These are phyloP conservation scores for Hemaris fuciformis DNA, from an alignment of 2,888 invertebrate species.

Conservation along the genomic window DNA sequence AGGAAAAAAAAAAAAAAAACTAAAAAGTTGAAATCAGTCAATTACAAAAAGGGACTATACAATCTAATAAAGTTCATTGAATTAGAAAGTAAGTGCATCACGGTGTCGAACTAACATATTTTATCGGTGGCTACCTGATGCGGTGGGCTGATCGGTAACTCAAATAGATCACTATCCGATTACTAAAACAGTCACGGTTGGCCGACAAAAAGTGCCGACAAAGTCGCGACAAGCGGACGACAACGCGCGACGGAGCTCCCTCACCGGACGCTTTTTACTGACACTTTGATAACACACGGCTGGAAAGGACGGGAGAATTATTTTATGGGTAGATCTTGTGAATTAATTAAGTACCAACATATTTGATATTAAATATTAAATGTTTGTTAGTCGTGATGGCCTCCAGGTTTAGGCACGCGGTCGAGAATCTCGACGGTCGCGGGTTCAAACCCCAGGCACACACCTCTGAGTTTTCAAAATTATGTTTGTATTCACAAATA, in stretches of 20 bases:
- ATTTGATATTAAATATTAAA: no score
- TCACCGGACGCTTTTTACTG: slow-evolving; percentile 58
- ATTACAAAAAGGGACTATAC: background rate
- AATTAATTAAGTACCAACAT: no score
- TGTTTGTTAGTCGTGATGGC: no score
- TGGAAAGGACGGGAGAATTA: background rate
- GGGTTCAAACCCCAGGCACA: no score
- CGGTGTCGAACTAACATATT: slow-evolving; percentile 41
- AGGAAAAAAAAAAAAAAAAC: no score
- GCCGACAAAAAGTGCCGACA: slow-evolving; percentile 75
- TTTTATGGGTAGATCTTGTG: no score
- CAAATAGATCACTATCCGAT: slow-evolving; percentile 68
- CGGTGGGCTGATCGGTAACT: slow-evolving; percentile 50
- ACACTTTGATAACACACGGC: slow-evolving; percentile 35
- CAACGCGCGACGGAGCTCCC: slow-evolving; percentile 50
- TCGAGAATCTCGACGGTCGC: no score
- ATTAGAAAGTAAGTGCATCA: slow-evolving; percentile 19
- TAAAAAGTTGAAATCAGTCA: no score
- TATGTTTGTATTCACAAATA: no score
- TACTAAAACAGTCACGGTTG: slow-evolving; percentile 77
- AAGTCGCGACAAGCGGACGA: slow-evolving; percentile 55
- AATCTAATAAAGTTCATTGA: slow-evolving; percentile 1
- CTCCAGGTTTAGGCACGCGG: no score
- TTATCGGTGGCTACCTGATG: slow-evolving; percentile 69
- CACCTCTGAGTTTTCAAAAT: no score